phyloP scores from a whole-genome alignment of 2,113 vertebrate genomes.

The Microtus ochrogaster region DNA sequence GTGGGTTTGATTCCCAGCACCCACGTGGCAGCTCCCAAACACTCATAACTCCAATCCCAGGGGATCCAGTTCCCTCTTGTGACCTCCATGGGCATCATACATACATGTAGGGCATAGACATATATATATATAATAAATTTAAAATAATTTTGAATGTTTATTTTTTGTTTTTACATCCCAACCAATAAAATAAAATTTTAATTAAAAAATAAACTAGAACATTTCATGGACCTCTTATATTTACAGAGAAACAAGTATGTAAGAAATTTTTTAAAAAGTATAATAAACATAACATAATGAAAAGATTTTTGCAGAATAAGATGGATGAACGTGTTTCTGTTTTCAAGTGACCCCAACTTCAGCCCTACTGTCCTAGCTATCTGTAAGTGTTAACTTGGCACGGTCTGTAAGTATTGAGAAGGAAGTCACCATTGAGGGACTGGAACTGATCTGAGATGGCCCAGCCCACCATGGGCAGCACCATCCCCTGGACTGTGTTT shows the following conservation, averaged over 20 bases:
- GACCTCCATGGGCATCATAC: not conserved
- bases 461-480: not conserved
- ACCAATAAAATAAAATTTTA: not conserved
- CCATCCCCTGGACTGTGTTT: not conserved
- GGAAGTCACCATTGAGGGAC: not conserved
- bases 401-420: not conserved
- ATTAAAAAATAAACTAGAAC: not conserved
- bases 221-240: not conserved
- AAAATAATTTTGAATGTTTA: not conserved
- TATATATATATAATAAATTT: not conserved
- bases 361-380: not conserved
- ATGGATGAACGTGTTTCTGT: not conserved
- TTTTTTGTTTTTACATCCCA: too few relatives aligned
- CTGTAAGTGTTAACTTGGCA: not conserved
- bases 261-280: not conserved
- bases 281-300: not conserved
- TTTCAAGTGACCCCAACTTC: not conserved
- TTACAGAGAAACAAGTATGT: slow-evolving; percentile 25
- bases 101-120: not conserved
- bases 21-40: not conserved
- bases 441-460: not conserved
- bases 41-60: not conserved
- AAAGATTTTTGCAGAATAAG: slow-evolving; percentile 39
- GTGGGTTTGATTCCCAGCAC: not conserved
- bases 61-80: not conserved